Percentiles rank a stretch among this genome's conserved stretches.
Conservation (phyloP, 2,888 invertebrate species). For the Diadegma fenestrale region DNA sequence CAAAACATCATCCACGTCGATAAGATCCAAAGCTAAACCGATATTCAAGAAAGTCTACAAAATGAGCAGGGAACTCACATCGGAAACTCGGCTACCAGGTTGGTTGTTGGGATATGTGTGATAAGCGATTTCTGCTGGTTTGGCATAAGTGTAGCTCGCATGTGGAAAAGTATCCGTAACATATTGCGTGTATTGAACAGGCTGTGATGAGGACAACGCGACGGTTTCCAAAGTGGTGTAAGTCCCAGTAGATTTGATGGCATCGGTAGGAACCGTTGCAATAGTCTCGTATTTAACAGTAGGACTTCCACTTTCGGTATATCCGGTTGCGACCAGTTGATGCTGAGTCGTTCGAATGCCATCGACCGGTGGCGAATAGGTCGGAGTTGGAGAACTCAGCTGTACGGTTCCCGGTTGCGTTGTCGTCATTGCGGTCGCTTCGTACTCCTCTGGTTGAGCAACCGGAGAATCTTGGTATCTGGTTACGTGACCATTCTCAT, state of each 20-base stretch:
- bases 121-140: slow-evolving; percentile 78
- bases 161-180: slow-evolving; percentile 80
- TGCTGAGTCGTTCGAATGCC: slow-evolving; percentile 75
- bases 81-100: slow-evolving; percentile 74
- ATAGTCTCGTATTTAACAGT: slow-evolving; percentile 84
- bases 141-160: slow-evolving; percentile 78
- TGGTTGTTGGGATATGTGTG: slow-evolving; percentile 79
- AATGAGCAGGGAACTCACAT: slow-evolving; percentile 74
- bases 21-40: neutral
- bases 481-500: slow-evolving; percentile 71
- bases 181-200: slow-evolving; percentile 81
- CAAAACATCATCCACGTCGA: neutral
- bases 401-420: slow-evolving; percentile 84
- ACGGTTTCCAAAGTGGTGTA: slow-evolving; percentile 89
- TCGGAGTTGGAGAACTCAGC: slow-evolving; percentile 83
- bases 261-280: slow-evolving; percentile 79
- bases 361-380: slow-evolving; percentile 73
- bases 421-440: slow-evolving; percentile 80
- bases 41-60: neutral
- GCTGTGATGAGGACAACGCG: slow-evolving; percentile 85
- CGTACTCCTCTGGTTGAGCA: slow-evolving; percentile 77
- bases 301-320: slow-evolving; percentile 75
- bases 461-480: slow-evolving; percentile 71
- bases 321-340: slow-evolving; percentile 77
- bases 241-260: slow-evolving; percentile 83